Conservation (phyloP, 1,140 invertebrate genomes). For the Vollenhovia emeryi region DNA sequence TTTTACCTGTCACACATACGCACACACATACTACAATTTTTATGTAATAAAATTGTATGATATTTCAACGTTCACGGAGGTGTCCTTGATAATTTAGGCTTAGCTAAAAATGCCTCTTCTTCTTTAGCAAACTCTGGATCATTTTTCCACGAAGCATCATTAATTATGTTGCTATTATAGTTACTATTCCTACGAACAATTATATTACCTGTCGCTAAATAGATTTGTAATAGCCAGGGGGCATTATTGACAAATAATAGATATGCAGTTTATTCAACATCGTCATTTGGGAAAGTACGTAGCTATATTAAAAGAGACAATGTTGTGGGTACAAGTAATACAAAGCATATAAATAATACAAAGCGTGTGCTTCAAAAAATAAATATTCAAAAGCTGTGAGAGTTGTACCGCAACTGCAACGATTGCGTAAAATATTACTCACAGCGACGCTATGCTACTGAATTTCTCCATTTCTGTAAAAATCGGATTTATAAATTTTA, state of each 20-base stretch:
- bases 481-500: slow-evolving; percentile 20
- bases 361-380: slow-evolving; percentile 8
- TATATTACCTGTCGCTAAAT: not conserved
- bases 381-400: slow-evolving; percentile 26
- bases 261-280: slow-evolving; percentile 55
- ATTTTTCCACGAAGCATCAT: slow-evolving; percentile 17
- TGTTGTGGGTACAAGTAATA: slow-evolving; percentile 11
- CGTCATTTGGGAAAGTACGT: slow-evolving; percentile 24
- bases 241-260: slow-evolving; percentile 28
- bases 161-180: not conserved
- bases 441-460: slow-evolving; percentile 77
- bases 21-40: not conserved
- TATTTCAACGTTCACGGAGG: slow-evolving; percentile 64
- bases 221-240: not conserved
- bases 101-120: slow-evolving; percentile 76
- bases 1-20: not conserved
- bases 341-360: not conserved
- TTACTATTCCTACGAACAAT: slow-evolving; percentile 57
- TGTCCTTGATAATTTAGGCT: slow-evolving; percentile 77
- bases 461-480: slow-evolving; percentile 73
- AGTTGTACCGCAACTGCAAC: not conserved
- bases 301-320: not conserved
- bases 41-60: slow-evolving; percentile 1
- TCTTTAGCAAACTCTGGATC: slow-evolving; percentile 48
- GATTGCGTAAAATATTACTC: slow-evolving; percentile 65